These are phyloP conservation scores for Anagyrus pseudococci DNA, from an alignment of 2,888 invertebrate genomes.

Conservation along the genomic window DNA sequence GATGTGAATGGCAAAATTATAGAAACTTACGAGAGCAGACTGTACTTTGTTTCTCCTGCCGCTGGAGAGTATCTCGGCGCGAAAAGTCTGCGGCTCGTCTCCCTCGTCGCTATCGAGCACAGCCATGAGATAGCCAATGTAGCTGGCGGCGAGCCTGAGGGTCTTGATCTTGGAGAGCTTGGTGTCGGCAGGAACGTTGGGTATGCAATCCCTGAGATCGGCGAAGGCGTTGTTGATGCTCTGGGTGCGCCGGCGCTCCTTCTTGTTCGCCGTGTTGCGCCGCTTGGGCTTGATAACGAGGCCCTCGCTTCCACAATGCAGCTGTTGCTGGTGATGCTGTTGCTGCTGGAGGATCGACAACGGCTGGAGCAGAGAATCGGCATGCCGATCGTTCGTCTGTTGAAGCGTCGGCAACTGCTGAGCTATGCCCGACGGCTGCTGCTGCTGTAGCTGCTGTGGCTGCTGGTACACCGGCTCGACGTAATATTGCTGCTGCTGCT, in stretches of 20 bases:
- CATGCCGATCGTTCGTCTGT: background rate
- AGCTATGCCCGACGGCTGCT: too few species aligned
- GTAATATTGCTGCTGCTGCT: constrained; percentile 40
- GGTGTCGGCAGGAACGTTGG: constrained; percentile 95
- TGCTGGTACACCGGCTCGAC: constrained; percentile 25
- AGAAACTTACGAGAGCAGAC: constrained; percentile 48
- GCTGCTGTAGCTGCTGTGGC: constrained; percentile 8
- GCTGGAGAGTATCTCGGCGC: constrained; percentile 75
- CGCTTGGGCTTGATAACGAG: constrained; percentile 66
- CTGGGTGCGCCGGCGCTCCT: constrained; percentile 89
- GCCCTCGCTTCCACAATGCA: constrained; percentile 16
- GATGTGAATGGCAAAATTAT: too few species aligned
- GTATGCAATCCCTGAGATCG: constrained; percentile 90
- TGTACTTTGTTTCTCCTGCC: constrained; percentile 55
- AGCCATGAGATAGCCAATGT: constrained; percentile 90
- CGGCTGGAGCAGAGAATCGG: background rate
- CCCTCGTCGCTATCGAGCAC: constrained; percentile 85
- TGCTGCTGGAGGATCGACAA: background rate
- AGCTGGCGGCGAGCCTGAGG: constrained; percentile 87
- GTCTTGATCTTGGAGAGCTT: constrained; percentile 97
- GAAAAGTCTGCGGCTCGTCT: constrained; percentile 82
- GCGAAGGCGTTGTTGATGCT: constrained; percentile 96
- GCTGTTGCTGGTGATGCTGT: background rate
- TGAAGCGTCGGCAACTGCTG: constrained; percentile 19
- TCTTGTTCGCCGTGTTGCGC: constrained; percentile 91